Evolutionary conservation across 2,888 invertebrate genomes (phyloP).

Genomic region (Horisme vitalbata): DNA sequence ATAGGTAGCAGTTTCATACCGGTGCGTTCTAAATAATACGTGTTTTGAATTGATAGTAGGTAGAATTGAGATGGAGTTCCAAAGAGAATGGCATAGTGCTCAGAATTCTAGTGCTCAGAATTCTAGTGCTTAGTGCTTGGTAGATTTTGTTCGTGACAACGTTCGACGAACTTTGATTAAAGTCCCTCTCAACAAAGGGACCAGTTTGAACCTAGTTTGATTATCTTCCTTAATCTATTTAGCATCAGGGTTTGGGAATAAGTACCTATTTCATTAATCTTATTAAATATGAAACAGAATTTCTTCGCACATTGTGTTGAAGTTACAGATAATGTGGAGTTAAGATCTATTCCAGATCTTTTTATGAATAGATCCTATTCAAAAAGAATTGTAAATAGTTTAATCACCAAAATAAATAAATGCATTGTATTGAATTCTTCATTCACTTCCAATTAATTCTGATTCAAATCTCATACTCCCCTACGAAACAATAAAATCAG

Average conservation of each 20-base stretch:
- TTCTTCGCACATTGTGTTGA: neutral
- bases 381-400: too few species aligned
- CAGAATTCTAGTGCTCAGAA: neutral
- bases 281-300: neutral
- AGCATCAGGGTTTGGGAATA: neutral
- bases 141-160: constrained; percentile 12
- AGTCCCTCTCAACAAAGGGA: constrained; percentile 20
- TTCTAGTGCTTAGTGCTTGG: neutral
- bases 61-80: constrained; percentile 2
- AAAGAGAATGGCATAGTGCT: neutral
- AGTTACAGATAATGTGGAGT: too few species aligned
- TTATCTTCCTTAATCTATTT: constrained; percentile 11
- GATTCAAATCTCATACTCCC: constrained; percentile 2
- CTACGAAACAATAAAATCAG: constrained; percentile 11
- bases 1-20: constrained; percentile 34
- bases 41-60: constrained; percentile 5
- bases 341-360: too few species aligned
- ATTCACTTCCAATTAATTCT: neutral
- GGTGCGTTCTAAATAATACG: constrained; percentile 8
- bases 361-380: too few species aligned
- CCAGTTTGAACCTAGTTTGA: constrained; percentile 12
- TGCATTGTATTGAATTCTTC: too few species aligned
- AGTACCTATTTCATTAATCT: neutral
- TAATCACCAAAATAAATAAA: neutral
- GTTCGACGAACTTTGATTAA: constrained; percentile 22